Evolutionary conservation across 2,113 vertebrate genomes (phyloP), one percentile per base, ranked within the genome.

Genomic region (Naja naja): DNA sequence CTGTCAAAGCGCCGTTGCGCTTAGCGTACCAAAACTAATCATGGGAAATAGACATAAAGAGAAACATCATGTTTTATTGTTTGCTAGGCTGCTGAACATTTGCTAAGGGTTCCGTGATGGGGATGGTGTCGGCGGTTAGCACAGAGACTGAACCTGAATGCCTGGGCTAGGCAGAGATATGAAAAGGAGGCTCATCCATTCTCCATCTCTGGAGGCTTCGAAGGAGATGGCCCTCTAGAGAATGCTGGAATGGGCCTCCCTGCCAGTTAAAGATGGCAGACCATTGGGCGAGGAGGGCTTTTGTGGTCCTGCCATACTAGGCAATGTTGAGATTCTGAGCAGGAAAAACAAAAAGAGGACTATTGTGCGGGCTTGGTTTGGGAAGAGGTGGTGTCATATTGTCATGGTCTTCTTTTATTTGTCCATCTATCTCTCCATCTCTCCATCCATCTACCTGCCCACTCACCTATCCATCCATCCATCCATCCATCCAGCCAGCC

Each of bases 261-360:
- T 20, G 16, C 34, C 69, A 20, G 39, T 20, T 1, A 39, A 81
- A 81, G n/a, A 81, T 20, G 69, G 69, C 5, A 8, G 69, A 39
- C n/a, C 1, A 6, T 81, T 20, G 69, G 5, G 2, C 0, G n/a
- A 39, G 69, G 1, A 20, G 16, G 16, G n/a, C 1, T 4, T 39
- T 20, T 2, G n/a, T 1, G n/a, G n/a, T 20, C 69, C 2, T 39
- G n/a, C 16, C n/a, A 0, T 7, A 8, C 69, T 39, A 20, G 1
- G 5, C n/a, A 18, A 39, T 1, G 5, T 39, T 81, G 69, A 2
- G 69, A 39, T 81, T 20, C 34, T 1, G 14, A 7, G n/a, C 69
- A 39, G n/a, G 16, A 20, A 39, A 39, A 39, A 64, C 2, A 1
- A 56, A 56, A 56, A 56, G 69, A 39, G 2, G 39, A 39, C n/a